Evolutionary conservation across 2,888 invertebrate genomes (phyloP).

Genomic region (Stenoptilia bipunctidactyla): DNA sequence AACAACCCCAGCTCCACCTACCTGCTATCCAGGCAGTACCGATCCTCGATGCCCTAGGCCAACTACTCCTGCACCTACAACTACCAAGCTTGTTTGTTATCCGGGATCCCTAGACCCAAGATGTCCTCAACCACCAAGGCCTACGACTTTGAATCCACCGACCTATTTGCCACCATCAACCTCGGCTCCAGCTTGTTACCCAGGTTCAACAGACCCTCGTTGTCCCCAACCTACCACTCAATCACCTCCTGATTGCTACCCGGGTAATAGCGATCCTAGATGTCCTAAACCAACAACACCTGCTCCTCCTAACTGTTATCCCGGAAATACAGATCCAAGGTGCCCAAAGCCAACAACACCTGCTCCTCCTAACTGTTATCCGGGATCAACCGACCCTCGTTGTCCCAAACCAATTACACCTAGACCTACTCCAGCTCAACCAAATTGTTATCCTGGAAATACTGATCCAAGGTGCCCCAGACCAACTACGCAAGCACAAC

Average conservation of each 20-base stretch:
- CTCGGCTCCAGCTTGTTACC: constrained; percentile 11
- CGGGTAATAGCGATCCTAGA: constrained; percentile 29
- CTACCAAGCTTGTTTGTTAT: constrained; percentile 19
- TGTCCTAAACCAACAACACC: constrained; percentile 21
- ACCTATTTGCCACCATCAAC: constrained; percentile 24
- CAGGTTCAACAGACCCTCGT: constrained; percentile 31
- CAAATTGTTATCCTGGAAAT: constrained; percentile 23
- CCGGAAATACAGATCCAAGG: constrained; percentile 40
- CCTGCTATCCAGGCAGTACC: constrained; percentile 22
- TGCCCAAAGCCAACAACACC: constrained; percentile 28
- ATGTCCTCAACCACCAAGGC: constrained; percentile 32
- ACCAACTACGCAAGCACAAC: constrained; percentile 17
- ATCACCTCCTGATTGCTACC: constrained; percentile 24
- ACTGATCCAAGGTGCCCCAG: constrained; percentile 24
- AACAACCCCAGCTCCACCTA: constrained; percentile 8
- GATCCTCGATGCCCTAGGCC: constrained; percentile 23
- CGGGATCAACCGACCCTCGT: constrained; percentile 24
- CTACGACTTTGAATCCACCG: constrained; percentile 24
- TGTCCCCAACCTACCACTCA: constrained; percentile 22
- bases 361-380: constrained; percentile 42
- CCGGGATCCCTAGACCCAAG: constrained; percentile 36
- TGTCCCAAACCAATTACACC: constrained; percentile 27
- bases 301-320: constrained; percentile 31
- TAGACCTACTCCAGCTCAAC: constrained; percentile 15
- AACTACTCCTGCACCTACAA: constrained; percentile 19